Conservation (phyloP, 2,113 vertebrate species). For the Neogale vison region DNA sequence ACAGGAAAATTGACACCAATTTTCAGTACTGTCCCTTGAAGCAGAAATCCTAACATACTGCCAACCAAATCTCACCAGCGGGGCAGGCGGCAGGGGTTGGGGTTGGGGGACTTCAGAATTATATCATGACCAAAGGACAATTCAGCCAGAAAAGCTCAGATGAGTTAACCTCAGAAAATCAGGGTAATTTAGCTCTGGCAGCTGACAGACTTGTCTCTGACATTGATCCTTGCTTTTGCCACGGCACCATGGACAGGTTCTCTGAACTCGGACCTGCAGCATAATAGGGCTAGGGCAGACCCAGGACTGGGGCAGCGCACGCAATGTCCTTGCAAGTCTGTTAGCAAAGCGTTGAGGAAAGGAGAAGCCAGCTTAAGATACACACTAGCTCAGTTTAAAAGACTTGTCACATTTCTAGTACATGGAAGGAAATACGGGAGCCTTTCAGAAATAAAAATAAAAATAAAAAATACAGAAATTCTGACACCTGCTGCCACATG, state of each 20-base stretch:
- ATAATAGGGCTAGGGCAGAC: neutral
- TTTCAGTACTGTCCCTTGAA: neutral
- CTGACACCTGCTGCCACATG: neutral
- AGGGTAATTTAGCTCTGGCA: neutral
- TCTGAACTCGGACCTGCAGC: neutral
- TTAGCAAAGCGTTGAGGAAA: neutral
- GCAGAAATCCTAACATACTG: neutral
- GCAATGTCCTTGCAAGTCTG: neutral
- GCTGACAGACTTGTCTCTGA: neutral
- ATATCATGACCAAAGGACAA: neutral
- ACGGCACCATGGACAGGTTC: accelerated
- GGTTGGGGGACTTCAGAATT: too few species aligned
- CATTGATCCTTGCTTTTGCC: neutral
- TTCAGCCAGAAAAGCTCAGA: neutral
- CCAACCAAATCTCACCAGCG: neutral
- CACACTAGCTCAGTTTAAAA: neutral
- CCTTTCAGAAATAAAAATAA: neutral
- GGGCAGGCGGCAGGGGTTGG: neutral
- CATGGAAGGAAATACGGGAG: neutral
- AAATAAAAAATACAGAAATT: neutral
- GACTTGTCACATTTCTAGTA: neutral
- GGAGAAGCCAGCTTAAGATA: neutral
- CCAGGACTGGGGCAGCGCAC: neutral
- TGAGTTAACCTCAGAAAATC: neutral
- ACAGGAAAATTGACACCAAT: neutral